A percentile compares a stretch with the other conserved stretches of the same genome.
These are phyloP conservation scores for Lepisosteus osseus DNA, from an alignment of 2,113 vertebrate species.

Conservation along the genomic window DNA sequence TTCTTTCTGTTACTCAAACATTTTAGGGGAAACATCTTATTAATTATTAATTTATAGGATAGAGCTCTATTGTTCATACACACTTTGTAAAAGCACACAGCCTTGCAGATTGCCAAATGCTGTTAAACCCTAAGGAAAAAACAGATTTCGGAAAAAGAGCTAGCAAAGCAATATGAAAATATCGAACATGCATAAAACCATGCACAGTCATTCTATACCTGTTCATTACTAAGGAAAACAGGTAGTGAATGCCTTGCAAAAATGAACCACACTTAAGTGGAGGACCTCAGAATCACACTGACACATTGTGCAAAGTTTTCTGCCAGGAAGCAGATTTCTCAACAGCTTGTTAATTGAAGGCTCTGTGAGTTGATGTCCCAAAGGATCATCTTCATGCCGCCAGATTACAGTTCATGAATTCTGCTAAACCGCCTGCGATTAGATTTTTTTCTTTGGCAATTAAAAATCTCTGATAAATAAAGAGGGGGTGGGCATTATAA, in stretches of 20 bases:
- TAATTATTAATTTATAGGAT: too few relatives aligned
- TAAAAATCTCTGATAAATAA: constrained; percentile 20
- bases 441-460: constrained; percentile 14
- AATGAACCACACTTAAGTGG: background rate
- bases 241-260: background rate
- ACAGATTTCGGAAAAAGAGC: background rate
- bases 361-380: background rate
- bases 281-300: background rate
- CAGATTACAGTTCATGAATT: background rate
- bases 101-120: background rate
- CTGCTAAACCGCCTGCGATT: constrained; percentile 2
- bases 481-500: background rate
- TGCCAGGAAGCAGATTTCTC: background rate
- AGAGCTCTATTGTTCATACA: too few relatives aligned
- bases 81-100: background rate
- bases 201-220: background rate
- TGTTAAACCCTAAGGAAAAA: background rate
- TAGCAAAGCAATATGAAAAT: background rate
- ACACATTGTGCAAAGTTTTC: background rate
- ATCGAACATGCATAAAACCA: background rate
- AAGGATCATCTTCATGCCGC: background rate
- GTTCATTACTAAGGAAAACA: background rate
- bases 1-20: too few relatives aligned
- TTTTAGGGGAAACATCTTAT: too few relatives aligned
- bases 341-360: constrained; percentile 18